These are phyloP conservation scores for Columbina picui DNA, from an alignment of 2,113 vertebrate species.

Conservation along the genomic window DNA sequence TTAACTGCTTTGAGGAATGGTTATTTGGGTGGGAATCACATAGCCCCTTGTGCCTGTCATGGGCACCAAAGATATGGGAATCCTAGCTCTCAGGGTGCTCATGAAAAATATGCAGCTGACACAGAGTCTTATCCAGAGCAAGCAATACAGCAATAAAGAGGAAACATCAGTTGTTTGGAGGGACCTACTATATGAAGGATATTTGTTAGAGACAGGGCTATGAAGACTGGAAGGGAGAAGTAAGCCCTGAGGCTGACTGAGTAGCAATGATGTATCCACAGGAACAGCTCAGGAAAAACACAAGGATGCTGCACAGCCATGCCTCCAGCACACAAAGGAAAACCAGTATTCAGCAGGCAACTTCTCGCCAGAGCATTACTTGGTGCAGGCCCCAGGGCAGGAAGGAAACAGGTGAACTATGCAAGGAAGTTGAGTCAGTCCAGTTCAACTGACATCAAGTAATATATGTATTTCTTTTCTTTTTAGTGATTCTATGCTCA, in stretches of 20 bases:
- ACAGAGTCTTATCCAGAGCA: neutral
- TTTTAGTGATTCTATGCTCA: neutral
- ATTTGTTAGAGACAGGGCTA: neutral
- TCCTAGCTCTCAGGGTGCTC: neutral
- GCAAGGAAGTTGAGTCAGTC: constrained; percentile 55
- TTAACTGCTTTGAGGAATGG: neutral
- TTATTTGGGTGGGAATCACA: neutral
- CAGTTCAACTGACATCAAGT: neutral
- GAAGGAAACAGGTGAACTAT: constrained; percentile 59
- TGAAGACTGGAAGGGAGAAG: neutral
- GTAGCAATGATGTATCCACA: neutral
- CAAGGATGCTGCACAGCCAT: neutral
- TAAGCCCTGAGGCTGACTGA: neutral
- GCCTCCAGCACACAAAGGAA: neutral
- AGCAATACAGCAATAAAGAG: rapidly evolving
- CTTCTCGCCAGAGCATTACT: rapidly evolving
- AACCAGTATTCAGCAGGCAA: neutral
- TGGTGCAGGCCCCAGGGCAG: neutral
- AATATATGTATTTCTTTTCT: neutral
- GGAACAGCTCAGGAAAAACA: neutral
- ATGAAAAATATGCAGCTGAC: neutral
- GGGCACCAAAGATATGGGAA: neutral
- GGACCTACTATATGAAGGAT: neutral
- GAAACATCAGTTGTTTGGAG: neutral
- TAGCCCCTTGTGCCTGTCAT: neutral